phyloP scores from a whole-genome alignment of 2,113 vertebrate genomes.

The Sapajus apella region DNA sequence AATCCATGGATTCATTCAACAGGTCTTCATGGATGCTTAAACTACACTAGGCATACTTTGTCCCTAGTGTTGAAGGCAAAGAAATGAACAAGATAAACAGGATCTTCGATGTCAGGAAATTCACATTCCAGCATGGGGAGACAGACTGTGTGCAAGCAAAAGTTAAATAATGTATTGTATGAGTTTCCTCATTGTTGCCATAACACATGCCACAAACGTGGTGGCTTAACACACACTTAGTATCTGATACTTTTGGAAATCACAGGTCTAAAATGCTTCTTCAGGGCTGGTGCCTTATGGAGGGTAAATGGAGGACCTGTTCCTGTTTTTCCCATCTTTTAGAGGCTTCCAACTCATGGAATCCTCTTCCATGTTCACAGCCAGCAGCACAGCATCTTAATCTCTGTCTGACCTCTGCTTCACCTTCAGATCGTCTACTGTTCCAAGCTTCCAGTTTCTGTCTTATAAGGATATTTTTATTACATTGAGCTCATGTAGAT shows the following conservation, averaged over 20 bases:
- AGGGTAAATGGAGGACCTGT: neutral
- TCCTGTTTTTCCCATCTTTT: neutral
- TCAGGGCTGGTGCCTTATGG: too few species aligned
- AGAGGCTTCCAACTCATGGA: accelerated
- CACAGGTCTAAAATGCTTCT: neutral
- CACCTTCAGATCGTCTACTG: neutral
- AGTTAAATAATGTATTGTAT: neutral
- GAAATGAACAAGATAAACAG: neutral
- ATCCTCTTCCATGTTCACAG: neutral
- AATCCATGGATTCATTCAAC: neutral
- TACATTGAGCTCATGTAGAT: too few species aligned
- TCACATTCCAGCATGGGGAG: too few species aligned
- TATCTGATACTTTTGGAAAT: neutral
- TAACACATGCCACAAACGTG: neutral
- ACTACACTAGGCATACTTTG: neutral
- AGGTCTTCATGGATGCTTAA: neutral
- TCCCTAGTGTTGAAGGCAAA: neutral
- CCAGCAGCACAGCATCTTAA: neutral
- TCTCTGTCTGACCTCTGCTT: neutral
- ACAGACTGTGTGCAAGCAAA: too few species aligned
- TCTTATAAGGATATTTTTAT: neutral
- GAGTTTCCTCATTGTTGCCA: too few species aligned
- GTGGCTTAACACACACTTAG: neutral
- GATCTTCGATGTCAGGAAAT: neutral
- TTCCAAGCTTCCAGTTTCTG: neutral